These are phyloP conservation scores for Sphyrna mokarran DNA, from an alignment of 2,113 vertebrate genomes.

Conservation along the genomic window DNA sequence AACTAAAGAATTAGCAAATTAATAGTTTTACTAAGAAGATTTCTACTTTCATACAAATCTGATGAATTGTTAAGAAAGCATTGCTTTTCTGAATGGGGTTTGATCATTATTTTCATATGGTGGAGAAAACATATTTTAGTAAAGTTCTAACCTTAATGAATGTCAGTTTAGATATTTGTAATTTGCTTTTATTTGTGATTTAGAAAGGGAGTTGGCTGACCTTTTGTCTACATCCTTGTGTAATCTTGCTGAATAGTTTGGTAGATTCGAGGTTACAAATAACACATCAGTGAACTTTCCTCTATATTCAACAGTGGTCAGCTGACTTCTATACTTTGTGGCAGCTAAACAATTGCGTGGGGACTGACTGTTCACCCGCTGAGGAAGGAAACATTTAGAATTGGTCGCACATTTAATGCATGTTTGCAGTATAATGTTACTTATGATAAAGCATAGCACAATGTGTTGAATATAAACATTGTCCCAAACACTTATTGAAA, in stretches of 20 bases:
- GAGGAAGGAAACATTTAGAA: not conserved
- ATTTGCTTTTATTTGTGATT: not conserved
- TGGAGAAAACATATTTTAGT: slow-evolving; percentile 1
- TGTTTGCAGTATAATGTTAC: not conserved
- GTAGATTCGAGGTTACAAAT: not conserved
- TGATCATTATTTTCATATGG: not conserved
- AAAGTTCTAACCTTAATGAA: not conserved
- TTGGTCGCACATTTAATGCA: not conserved
- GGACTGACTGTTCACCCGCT: not conserved
- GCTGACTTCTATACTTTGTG: slow-evolving; percentile 1
- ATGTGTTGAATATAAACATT: not conserved
- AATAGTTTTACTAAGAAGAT: not conserved
- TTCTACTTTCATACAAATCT: not conserved
- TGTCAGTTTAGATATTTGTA: not conserved
- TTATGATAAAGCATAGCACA: not conserved
- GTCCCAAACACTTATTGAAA: not conserved
- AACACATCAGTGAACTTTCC: not conserved
- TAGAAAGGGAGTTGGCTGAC: not conserved
- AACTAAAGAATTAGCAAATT: not conserved
- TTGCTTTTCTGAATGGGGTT: not conserved
- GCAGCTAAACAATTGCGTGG: not conserved
- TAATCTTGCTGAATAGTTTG: not conserved
- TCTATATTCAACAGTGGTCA: not conserved
- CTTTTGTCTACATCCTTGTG: not conserved
- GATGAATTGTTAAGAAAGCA: not conserved